Base-by-base conservation (phyloP, 2,888 invertebrate species). In the Leptinotarsa peninsularis region DNA sequence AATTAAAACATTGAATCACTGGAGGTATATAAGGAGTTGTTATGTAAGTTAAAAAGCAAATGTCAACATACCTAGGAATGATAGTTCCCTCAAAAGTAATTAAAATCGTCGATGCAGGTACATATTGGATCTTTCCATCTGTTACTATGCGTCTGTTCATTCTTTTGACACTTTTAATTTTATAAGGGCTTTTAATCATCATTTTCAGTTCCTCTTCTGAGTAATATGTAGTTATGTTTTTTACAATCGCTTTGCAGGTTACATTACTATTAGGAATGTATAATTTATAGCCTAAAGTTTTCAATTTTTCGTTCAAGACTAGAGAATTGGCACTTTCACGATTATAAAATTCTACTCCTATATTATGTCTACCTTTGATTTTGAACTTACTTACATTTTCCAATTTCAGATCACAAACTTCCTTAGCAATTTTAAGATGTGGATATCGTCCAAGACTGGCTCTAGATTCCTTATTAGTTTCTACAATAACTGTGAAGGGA, bases 11-110 rank as follows among this genome's bases (percentile, higher is more conserved):
- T 27, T 67, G 67, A 17, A 49, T 52, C 5, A 67, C 52, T 4
- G 52, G 67, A 3, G 67, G 50, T 52, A 67, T 52, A 27, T 67
- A 67, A 2, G 67, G 67, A 52, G 50, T 67, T 4, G 27, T 23
- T 50, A 23, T 21, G 4, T 52, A 52, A 23, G 43, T 1, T 23
- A 52, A 52, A 52, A 18, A 17, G 49, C 52, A 67, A 10, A 67
- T 67, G 50, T 50, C 50, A 23, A 67, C 15, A 52, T 21, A 27
- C 23, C 67, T 49, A 5, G 67, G 67, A n/a, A 67, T 18, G 14
- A 52, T 52, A 2, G 7, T 52, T 21, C 52, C 67, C 23, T 52
- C 52, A 52, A 67, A 67, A 52, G 67, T 67, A 17, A 67, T 50
- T 50, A 67, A 52, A 21, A 67, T 27, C 7, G 67, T 67, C 4